Evolutionary conservation across 2,888 invertebrate species (phyloP), one percentile per base, ranked within the genome.

Genomic region (Cerastoderma edule): DNA sequence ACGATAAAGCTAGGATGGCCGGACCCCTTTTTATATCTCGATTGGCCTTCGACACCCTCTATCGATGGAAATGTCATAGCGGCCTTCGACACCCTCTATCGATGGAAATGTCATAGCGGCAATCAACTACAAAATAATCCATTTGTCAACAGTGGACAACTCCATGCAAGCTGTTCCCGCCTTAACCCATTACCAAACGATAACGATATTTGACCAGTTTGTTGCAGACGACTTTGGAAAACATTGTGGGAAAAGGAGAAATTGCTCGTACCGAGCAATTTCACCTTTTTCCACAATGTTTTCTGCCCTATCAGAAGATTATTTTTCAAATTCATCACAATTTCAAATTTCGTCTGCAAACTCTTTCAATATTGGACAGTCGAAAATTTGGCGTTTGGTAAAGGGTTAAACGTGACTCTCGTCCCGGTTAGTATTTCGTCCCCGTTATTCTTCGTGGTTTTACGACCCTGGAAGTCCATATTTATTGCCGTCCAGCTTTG

Each of bases 141-240:
- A 68, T 77, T 72, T 77, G 72, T 72, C 77, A 77, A 77, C 66
- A 63, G 16, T 22, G 39, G 68, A n/a, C 48, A 50, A 30, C 54
- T 72, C 69, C 72, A 77, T 27, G n/a, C 72, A 77, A 77, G 77
- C 77, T 77, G 77, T 70, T 35, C 35, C 39, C 33, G 39, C 60
- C n/a, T n/a, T n/a, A n/a, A n/a, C n/a, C n/a, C n/a, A n/a, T n/a
- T n/a, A n/a, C n/a, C n/a, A n/a, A n/a, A n/a, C n/a, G n/a, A n/a
- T n/a, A n/a, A n/a, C n/a, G n/a, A n/a, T n/a, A n/a, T n/a, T n/a
- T n/a, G n/a, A n/a, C n/a, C n/a, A n/a, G n/a, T n/a, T n/a, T n/a
- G n/a, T n/a, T n/a, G n/a, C n/a, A n/a, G n/a, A n/a, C n/a, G n/a
- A n/a, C n/a, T n/a, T n/a, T n/a, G n/a, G n/a, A n/a, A n/a, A n/a